Evolutionary conservation across 2,113 vertebrate genomes (phyloP), one percentile per base, ranked within the genome.

Genomic region (Xenus cinereus): DNA sequence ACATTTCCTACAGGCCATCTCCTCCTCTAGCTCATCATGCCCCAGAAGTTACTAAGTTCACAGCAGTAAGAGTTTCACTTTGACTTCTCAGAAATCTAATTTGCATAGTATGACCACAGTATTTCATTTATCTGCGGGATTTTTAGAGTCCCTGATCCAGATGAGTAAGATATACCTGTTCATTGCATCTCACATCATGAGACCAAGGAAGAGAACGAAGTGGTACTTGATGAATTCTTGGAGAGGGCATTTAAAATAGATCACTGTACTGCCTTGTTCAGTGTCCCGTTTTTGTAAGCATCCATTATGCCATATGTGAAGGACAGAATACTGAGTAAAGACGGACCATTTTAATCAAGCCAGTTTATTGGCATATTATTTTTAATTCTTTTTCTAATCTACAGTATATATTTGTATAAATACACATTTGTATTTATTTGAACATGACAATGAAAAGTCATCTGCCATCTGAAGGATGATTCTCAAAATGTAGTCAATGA

Each of bases 81-180:
- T 37, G 46, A 89, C 46, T 96, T 97, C 94, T 89, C 89, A 92
- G 86, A 96, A 95, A 84, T 18, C 51, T 24, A 8, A 89, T 32
- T 87, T 72, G 53, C 56, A 72, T 62, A 68, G 22, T 11, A 28
- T 28, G 60, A 78, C 41, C 69, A 24, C 80, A 63, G 32, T 4
- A 51, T 63, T 78, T 54, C 4, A 10, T 16, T 56, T 35, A 56
- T 56, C 57, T 39, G 32, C 14, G 22, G 30, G 39, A 87, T 59
- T 86, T 90, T 74, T 14, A 43, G n/a, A 45, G 74, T 24, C 18
- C 56, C 24, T 72, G 23, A 72, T 19, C 27, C 11, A 3, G 37
- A 69, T 37, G 11, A 56, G 9, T 7, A 64, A 83, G 10, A 43
- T 3, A 18, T 2, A 87, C 12, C 32, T 90, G 51, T 28, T n/a